Evolutionary conservation across 2,888 invertebrate genomes (phyloP).

Genomic region (Sturmia bella): DNA sequence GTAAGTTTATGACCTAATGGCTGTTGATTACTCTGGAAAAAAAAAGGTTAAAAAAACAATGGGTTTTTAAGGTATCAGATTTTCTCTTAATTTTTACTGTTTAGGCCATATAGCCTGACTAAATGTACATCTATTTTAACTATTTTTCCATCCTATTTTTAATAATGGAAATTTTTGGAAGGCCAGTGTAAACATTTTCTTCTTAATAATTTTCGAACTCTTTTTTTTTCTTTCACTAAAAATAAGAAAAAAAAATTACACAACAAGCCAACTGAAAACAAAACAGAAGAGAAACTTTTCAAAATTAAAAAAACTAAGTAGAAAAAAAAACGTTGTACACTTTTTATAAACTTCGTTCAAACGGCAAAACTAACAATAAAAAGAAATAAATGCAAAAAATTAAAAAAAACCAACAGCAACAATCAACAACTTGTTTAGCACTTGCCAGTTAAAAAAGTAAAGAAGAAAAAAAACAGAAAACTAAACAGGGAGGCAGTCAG

Average conservation of each 20-base stretch:
- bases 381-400: slow-evolving; percentile 27
- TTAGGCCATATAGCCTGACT: no score
- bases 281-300: slow-evolving; percentile 25
- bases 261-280: slow-evolving; percentile 37
- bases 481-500: slow-evolving; percentile 27
- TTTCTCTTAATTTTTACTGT: no score
- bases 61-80: no score
- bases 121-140: no score
- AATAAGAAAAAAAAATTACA: slow-evolving; percentile 2
- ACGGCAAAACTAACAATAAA: slow-evolving; percentile 38
- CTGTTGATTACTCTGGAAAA: no score
- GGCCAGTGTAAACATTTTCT: slow-evolving; percentile 33
- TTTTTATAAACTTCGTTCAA: slow-evolving; percentile 44
- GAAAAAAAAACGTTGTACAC: slow-evolving; percentile 20
- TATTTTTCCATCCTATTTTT: no score
- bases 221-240: slow-evolving; percentile 12
- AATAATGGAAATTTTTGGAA: no score
- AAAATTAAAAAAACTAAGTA: not conserved
- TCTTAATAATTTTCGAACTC: slow-evolving; percentile 29
- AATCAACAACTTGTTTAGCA: slow-evolving; percentile 68
- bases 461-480: not conserved
- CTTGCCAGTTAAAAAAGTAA: slow-evolving; percentile 51
- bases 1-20: no score
- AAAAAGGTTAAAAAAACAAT: no score
- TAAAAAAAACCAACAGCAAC: slow-evolving; percentile 58